Evolutionary conservation across 2,113 vertebrate genomes (phyloP).

Genomic region (Puma concolor): DNA sequence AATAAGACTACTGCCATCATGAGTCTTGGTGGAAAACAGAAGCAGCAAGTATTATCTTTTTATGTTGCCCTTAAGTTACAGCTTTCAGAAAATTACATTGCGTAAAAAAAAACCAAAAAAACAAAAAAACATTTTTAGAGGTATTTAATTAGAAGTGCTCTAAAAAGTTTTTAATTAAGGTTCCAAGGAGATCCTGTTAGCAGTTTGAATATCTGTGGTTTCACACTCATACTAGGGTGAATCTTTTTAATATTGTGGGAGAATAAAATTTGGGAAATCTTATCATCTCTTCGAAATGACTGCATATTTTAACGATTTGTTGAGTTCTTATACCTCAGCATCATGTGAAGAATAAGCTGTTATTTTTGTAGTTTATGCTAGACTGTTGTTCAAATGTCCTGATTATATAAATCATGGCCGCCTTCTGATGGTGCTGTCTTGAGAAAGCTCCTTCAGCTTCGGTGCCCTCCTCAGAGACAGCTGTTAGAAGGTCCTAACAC

Average conservation of each 20-base stretch:
- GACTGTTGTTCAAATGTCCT: background rate
- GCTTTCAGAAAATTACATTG: background rate
- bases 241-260: background rate
- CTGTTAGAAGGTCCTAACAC: background rate
- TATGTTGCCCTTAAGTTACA: background rate
- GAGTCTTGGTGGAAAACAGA: background rate
- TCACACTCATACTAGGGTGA: background rate
- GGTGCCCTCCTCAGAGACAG: background rate
- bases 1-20: background rate
- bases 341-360: background rate
- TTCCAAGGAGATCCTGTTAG: background rate
- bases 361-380: background rate
- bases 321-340: background rate
- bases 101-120: background rate
- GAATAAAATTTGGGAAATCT: background rate
- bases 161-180: conserved; percentile 1
- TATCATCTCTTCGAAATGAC: background rate
- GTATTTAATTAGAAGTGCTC: background rate
- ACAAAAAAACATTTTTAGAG: background rate
- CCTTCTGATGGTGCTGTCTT: background rate
- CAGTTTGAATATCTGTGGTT: background rate
- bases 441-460: background rate
- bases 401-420: background rate
- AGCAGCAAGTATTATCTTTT: background rate
- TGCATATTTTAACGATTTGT: background rate